Evolutionary conservation across 2,888 invertebrate genomes (phyloP), one percentile per base, ranked within the genome.

Genomic region (Ectemnius continuus): DNA sequence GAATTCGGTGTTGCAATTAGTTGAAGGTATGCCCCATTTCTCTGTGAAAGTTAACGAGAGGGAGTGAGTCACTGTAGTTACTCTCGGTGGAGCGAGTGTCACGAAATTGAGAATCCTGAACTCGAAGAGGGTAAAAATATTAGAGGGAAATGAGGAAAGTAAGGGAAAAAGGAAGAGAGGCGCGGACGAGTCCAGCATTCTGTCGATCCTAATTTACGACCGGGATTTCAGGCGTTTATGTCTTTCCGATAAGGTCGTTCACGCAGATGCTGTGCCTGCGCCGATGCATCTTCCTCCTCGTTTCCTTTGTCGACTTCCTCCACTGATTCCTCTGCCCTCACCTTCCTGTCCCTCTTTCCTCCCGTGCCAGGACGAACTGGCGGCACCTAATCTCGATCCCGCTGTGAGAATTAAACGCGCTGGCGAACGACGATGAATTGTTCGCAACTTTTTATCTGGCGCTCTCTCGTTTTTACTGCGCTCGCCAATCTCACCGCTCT

Each of bases 171-270:
- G 70, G 76, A 74, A 66, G 70, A 65, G 52, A 36, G 36, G 36
- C 36, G 36, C 26, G 59, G 76, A 80, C 67, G 79, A 84, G 83
- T 83, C 83, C 89, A 77, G 89, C 86, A 84, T 86, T 89, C 89
- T 87, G 87, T 86, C 87, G 88, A 91, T 90, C 90, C 90, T 90
- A 91, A 91, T 91, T 91, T 91, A 91, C 88, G 88, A 84, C 85
- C 74, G 70, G 90, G 91, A 91, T 90, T 90, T 84, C 86, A 82
- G 84, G 82, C 88, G 87, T 90, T 91, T 91, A 91, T 89, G 90
- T 85, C 88, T 90, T 91, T 90, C 90, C 90, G 88, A 91, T 91
- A 87, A 86, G 84, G 84, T 86, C 84, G 86, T 86, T 88, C 79
- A 81, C 85, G 82, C 82, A 83, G 83, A 81, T 82, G 83, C 83